phyloP scores from a whole-genome alignment of 2,888 invertebrate genomes.

The Fragum fragum region DNA sequence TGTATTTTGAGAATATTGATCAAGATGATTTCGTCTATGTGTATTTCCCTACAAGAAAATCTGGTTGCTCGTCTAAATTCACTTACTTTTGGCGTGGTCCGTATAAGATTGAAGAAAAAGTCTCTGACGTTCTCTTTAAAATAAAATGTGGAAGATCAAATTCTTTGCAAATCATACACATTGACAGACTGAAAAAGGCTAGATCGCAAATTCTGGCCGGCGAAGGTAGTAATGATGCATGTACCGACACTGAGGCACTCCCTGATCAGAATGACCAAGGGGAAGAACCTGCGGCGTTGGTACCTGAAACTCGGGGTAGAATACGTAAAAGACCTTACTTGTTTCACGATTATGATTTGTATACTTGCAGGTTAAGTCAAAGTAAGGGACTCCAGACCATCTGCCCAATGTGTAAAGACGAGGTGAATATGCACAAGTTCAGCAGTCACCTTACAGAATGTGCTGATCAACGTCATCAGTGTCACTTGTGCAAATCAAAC shows the following conservation, averaged over 20 bases:
- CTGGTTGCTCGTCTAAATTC: slow-evolving; percentile 15
- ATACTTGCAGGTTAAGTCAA: no score
- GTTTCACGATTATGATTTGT: not conserved
- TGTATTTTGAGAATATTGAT: slow-evolving; percentile 1
- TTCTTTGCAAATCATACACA: no score
- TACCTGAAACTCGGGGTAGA: not conserved
- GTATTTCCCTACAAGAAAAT: not conserved
- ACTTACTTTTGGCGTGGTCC: slow-evolving; percentile 8
- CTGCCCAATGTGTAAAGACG: no score
- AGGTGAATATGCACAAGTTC: no score
- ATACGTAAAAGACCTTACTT: not conserved
- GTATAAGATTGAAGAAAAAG: not conserved
- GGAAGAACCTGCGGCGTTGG: not conserved
- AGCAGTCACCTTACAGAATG: no score
- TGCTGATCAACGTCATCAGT: no score
- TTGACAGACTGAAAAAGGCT: no score
- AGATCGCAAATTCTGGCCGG: not conserved
- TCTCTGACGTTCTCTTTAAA: no score
- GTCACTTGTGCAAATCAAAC: no score
- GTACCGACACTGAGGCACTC: not conserved
- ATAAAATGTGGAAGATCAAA: no score
- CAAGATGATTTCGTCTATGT: slow-evolving; percentile 19
- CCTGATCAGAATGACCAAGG: not conserved
- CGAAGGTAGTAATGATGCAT: not conserved
- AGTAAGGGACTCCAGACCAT: no score